phyloP scores from a whole-genome alignment of 2,888 invertebrate genomes.

The Unio pictorum region DNA sequence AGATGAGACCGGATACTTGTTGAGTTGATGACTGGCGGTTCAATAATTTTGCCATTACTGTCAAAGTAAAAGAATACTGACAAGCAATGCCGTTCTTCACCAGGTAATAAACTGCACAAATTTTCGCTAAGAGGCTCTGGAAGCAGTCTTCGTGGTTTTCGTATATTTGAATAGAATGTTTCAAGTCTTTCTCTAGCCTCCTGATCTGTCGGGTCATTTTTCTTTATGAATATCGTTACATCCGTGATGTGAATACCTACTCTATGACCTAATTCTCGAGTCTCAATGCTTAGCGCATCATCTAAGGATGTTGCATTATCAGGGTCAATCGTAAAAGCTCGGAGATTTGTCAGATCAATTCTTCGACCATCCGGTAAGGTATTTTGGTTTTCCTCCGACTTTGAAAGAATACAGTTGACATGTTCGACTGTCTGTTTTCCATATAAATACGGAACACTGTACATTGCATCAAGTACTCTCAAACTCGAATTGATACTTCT shows the following conservation, averaged over 20 bases:
- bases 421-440: conserved; percentile 9
- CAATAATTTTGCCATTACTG: not conserved
- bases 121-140: conserved; percentile 29
- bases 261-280: conserved; percentile 11
- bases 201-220: conserved; percentile 29
- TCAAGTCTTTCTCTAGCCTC: conserved; percentile 33
- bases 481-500: conserved; percentile 7
- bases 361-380: conserved; percentile 4
- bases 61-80: conserved; percentile 28
- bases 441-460: conserved; percentile 23
- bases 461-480: conserved; percentile 14
- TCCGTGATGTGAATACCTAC: conserved; percentile 44
- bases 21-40: not conserved
- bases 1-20: conserved; percentile 11
- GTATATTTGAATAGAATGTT: conserved; percentile 30
- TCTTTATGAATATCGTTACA: conserved; percentile 26
- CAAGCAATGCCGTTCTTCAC: conserved; percentile 19
- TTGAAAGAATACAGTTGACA: conserved; percentile 1
- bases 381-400: not conserved
- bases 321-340: conserved; percentile 38
- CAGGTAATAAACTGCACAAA: conserved; percentile 18
- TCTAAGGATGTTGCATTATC: conserved; percentile 29
- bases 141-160: conserved; percentile 22
- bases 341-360: conserved; percentile 16
- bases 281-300: conserved; percentile 34